Conservation (phyloP, 2,888 invertebrate genomes). For the Mactromeris polynyma region DNA sequence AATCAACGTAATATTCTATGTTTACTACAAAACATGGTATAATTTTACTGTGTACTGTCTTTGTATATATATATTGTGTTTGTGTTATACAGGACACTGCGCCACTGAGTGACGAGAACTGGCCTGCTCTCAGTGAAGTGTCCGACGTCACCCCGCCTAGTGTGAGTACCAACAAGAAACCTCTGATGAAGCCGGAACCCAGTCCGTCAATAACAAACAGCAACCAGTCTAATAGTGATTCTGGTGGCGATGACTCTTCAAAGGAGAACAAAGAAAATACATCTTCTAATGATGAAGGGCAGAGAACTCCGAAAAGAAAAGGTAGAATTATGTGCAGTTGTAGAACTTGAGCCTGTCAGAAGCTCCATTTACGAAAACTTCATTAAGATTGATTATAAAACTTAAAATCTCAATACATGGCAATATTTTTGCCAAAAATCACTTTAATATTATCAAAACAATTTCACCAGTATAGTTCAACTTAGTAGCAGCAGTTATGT, state of each 20-base stretch:
- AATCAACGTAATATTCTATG: too few relatives aligned
- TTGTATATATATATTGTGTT: background rate
- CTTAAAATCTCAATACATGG: too few relatives aligned
- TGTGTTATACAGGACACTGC: constrained; percentile 92
- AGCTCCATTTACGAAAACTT: too few relatives aligned
- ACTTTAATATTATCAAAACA: too few relatives aligned
- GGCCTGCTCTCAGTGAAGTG: constrained; percentile 94
- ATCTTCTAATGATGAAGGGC: constrained; percentile 76
- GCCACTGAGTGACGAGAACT: constrained; percentile 94
- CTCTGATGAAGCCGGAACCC: constrained; percentile 67
- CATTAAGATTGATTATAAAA: too few relatives aligned
- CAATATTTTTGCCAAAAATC: too few relatives aligned
- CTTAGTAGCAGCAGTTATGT: too few relatives aligned
- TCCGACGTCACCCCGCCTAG: constrained; percentile 71
- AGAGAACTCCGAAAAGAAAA: constrained; percentile 83
- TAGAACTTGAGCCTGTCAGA: too few relatives aligned
- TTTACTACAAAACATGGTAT: too few relatives aligned
- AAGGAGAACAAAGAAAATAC: constrained; percentile 88
- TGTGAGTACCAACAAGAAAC: constrained; percentile 64
- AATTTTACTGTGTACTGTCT: too few relatives aligned
- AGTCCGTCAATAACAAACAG: constrained; percentile 53
- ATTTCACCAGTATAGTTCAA: too few relatives aligned
- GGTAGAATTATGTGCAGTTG: constrained; percentile 67
- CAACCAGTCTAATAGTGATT: constrained; percentile 78
- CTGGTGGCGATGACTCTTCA: constrained; percentile 87